phyloP scores from a whole-genome alignment of 2,113 vertebrate genomes.

The Leptosomus discolor region DNA sequence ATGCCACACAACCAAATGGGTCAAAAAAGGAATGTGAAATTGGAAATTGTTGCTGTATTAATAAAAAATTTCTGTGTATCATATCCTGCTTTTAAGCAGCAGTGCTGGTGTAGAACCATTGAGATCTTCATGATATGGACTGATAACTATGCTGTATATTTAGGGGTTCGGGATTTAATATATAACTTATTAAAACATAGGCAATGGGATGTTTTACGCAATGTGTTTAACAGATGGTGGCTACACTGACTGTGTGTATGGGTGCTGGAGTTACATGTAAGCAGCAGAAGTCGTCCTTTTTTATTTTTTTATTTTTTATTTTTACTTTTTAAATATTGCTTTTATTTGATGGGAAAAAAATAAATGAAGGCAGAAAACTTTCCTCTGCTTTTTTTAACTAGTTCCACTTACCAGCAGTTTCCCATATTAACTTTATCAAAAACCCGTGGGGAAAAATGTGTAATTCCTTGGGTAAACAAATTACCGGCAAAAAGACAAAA shows the following conservation, averaged over 20 bases:
- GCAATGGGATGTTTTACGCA: not conserved
- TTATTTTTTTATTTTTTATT: not conserved
- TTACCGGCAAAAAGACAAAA: not conserved
- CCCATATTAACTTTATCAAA: not conserved
- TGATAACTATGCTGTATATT: not conserved
- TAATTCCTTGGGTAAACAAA: not conserved
- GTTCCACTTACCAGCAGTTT: not conserved
- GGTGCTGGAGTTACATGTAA: not conserved
- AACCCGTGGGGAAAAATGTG: not conserved
- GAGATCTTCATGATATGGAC: accelerated
- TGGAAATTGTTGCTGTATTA: not conserved
- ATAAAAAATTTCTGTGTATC: not conserved
- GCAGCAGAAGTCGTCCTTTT: not conserved
- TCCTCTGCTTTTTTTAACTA: not conserved
- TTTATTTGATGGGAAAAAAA: not conserved
- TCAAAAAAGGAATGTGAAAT: not conserved
- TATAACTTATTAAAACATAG: not conserved
- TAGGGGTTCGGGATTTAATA: not conserved
- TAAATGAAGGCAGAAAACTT: not conserved
- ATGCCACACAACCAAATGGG: not conserved
- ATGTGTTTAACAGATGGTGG: not conserved
- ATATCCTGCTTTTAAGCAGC: not conserved
- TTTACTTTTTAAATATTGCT: not conserved
- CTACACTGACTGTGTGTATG: not conserved
- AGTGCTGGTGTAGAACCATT: not conserved